These are phyloP conservation scores for Borostomias antarcticus DNA, from an alignment of 2,797 vertebrate genomes.

Conservation along the genomic window DNA sequence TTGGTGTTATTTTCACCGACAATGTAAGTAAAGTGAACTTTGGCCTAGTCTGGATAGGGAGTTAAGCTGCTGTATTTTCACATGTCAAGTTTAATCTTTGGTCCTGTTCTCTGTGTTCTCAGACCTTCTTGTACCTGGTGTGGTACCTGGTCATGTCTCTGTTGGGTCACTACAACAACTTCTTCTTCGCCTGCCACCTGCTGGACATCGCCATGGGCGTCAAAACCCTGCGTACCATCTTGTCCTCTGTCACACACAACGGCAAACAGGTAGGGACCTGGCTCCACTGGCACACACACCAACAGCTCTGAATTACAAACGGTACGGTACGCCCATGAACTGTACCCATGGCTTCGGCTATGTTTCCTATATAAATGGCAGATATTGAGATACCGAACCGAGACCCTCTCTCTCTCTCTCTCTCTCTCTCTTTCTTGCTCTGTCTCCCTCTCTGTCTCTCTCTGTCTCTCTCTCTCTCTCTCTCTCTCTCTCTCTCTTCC, in stretches of 20 bases:
- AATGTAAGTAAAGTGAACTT: conserved; percentile 80
- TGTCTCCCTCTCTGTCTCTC: not conserved
- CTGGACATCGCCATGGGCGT: conserved; percentile 96
- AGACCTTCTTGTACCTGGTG: conserved; percentile 76
- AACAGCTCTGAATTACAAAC: too few species aligned
- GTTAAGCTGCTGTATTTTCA: not conserved
- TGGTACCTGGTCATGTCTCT: conserved; percentile 94
- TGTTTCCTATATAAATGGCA: not conserved
- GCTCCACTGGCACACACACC: not conserved
- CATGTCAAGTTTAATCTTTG: too few species aligned
- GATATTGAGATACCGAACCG: not conserved
- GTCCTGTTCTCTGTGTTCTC: not conserved
- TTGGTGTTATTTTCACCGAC: conserved; percentile 93
- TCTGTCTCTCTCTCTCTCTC: not conserved
- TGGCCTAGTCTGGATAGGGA: not conserved
- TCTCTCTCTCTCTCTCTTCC: not conserved
- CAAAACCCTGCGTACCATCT: conserved; percentile 91
- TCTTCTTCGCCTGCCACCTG: conserved; percentile 90
- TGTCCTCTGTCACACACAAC: conserved; percentile 95
- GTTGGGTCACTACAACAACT: conserved; percentile 96
- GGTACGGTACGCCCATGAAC: too few species aligned
- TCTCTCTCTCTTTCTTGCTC: not conserved
- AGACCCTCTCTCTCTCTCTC: not conserved
- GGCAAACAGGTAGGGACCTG: conserved; percentile 87
- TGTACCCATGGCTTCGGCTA: not conserved